Base-by-base conservation (phyloP, 2,113 vertebrate species). In the Neolamprologus falcicula region DNA sequence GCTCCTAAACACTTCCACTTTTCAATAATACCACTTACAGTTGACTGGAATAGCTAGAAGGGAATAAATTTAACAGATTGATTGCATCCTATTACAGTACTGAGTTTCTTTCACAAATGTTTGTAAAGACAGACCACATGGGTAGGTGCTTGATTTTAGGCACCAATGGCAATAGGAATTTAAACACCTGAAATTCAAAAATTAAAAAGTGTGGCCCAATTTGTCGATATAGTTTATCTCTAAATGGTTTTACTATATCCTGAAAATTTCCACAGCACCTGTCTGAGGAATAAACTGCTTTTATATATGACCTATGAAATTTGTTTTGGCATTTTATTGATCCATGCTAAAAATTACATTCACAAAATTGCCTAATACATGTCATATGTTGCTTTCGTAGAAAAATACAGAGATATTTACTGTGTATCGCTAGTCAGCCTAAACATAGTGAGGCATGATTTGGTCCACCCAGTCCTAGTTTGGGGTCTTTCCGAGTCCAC, bases 401-500 rank as follows among this genome's bases (percentile, higher is more conserved):
- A 13, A 78, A 68, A 78, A 78, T 78, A n/a, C 45, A 19, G 42
- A 47, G 26, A 52, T 33, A 52, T 78, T 78, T 78, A 78, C 10
- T 33, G 45, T 6, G 10, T 33, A 33, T 78, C 1, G 1, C 26
- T 50, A 8, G 26, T 50, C 26, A 78, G 71, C 17, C 73, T 78
- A 52, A 78, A 78, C 10, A 78, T 52, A 52, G 73, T 12, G 16
- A 50, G 71, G 42, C 45, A 31, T 12, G 42, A 78, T 50, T 78
- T 78, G 71, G 71, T 52, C 45, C 73, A 78, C 26, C 73, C 73
- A 52, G 45, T n/a, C 73, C 26, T n/a, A 78, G 45, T 52, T 78
- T 88, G 84, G 89, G 87, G 84, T 92, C 82, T 89, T 91, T 94
- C 90, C 88, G 86, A 88, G 83, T 86, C 63, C 57, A 89, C 91